Evolutionary conservation across 2,888 invertebrate genomes (phyloP).

Genomic region (Adelphocoris suturalis): DNA sequence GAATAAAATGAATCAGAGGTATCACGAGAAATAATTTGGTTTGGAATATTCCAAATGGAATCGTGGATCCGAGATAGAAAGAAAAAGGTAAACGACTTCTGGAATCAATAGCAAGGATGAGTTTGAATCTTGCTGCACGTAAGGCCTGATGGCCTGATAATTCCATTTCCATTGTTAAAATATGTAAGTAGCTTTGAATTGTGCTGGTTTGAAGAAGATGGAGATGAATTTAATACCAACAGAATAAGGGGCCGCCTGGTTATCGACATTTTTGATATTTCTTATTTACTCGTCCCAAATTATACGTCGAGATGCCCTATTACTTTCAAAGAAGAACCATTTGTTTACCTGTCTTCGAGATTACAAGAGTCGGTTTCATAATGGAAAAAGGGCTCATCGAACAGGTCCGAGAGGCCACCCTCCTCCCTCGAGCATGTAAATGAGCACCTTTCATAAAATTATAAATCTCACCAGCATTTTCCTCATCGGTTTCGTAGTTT

Average conservation of each 20-base stretch:
- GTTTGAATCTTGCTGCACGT: too few relatives aligned
- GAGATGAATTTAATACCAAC: constrained; percentile 11
- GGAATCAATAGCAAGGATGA: too few relatives aligned
- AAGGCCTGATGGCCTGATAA: too few relatives aligned
- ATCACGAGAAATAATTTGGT: too few relatives aligned
- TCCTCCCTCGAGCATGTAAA: constrained; percentile 25
- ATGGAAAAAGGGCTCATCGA: constrained; percentile 31
- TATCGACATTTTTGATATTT: constrained; percentile 37
- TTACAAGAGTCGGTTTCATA: constrained; percentile 43
- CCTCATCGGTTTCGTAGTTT: constrained; percentile 49
- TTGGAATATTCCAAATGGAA: too few relatives aligned
- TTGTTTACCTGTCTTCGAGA: constrained; percentile 40
- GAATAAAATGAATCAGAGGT: too few relatives aligned
- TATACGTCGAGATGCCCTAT: constrained; percentile 18
- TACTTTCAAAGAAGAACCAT: constrained; percentile 31
- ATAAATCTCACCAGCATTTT: constrained; percentile 39
- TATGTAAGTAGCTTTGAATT: too few relatives aligned
- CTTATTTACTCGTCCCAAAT: constrained; percentile 51
- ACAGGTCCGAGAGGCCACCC: background rate
- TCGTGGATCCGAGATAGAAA: too few relatives aligned
- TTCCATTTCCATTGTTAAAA: too few relatives aligned
- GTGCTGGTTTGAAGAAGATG: background rate
- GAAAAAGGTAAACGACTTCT: too few relatives aligned
- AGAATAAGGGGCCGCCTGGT: background rate
- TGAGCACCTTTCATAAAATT: constrained; percentile 60